Base-by-base conservation (phyloP, 2,113 vertebrate species). In the Carollia perspicillata region DNA sequence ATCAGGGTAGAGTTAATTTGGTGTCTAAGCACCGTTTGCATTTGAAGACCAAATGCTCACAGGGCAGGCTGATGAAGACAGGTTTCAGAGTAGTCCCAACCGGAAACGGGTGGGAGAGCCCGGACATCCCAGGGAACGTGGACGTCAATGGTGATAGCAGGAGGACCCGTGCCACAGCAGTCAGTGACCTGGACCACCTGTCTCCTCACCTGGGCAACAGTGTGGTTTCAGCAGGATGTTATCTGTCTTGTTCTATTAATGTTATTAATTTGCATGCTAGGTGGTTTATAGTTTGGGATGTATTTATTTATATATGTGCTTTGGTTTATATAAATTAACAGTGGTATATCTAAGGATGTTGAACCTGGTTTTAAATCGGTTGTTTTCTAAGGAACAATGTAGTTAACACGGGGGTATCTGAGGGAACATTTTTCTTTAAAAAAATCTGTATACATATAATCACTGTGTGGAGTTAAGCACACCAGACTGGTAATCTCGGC, bases 301-400 rank as follows among this genome's bases (percentile, higher is more conserved):
- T 87, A 16, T 85, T 89, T 69, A 53, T 30, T 90, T 90, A 30
- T 26, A 47, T 26, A 51, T 8, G 13, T 35, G 9, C 80, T 66
- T 83, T 84, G 18, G 60, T 79, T 83, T 90, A 17, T 83, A 6
- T 44, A 84, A 75, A 11, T 90, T 49, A 78, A 35, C 30, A 33
- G 47, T 8, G 7, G 49, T 81, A 55, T 4, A 33, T 84, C 35
- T 83, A 69, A 63, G 17, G 33, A 80, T 90, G 77, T 90, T 35
- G 13, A 49, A 26, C 65, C 26, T 88, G 22, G 16, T 68, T 78
- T 85, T 71, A 35, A 89, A 44, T 72, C 58, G n/a, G 22, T 63
- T 28, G 40, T 66, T 80, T 90, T 93, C 66, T 87, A 69, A 78
- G 44, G 66, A 95, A 65, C 35, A 30, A n/a, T 72, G 69, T 23